phyloP scores from a whole-genome alignment of 2,797 vertebrate genomes.

The Hafferia zeledoni region DNA sequence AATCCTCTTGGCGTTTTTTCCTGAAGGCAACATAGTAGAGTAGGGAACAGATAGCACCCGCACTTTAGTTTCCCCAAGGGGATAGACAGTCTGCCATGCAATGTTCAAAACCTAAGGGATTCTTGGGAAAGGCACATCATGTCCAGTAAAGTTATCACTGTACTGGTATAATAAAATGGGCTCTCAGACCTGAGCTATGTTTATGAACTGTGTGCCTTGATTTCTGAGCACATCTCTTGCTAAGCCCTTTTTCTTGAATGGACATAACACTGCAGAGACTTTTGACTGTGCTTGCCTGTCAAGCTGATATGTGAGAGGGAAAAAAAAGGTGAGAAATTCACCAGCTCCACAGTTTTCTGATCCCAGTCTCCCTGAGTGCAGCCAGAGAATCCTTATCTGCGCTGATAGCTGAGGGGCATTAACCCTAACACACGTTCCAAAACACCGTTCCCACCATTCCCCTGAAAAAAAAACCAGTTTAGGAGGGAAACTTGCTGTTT shows the following conservation, averaged over 20 bases:
- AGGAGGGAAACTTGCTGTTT: background rate
- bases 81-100: background rate
- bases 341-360: background rate
- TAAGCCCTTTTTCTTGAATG: background rate
- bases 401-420: background rate
- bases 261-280: background rate
- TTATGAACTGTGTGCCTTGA: background rate
- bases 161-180: background rate
- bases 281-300: background rate
- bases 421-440: background rate
- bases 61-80: background rate
- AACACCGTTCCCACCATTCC: background rate
- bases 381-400: background rate
- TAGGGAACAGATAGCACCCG: background rate
- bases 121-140: background rate
- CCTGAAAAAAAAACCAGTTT: background rate
- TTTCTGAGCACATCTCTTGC: background rate
- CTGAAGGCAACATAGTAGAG: background rate
- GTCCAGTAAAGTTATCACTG: background rate
- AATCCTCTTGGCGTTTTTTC: slow-evolving; percentile 23
- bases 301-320: background rate
- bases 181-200: background rate
- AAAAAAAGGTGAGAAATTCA: background rate
- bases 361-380: background rate
- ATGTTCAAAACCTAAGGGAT: background rate